Evolutionary conservation across 2,888 invertebrate genomes (phyloP).

Genomic region (Baronia brevicornis): DNA sequence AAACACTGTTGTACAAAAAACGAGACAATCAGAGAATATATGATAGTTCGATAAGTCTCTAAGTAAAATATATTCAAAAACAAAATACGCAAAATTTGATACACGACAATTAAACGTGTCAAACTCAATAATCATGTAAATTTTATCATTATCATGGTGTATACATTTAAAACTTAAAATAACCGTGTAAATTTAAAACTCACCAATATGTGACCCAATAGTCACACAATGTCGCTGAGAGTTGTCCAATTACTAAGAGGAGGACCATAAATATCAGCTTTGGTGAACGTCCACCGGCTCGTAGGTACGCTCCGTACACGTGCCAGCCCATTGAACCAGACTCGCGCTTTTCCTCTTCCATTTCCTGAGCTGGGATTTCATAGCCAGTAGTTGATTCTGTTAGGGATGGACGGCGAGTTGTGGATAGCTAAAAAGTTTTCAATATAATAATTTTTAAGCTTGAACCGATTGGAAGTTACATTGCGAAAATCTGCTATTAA

Average conservation of each 20-base stretch:
- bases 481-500: too few relatives aligned
- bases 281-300: constrained; percentile 73
- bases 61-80: too few relatives aligned
- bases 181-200: constrained; percentile 14
- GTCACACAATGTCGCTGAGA: constrained; percentile 81
- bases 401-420: constrained; percentile 61
- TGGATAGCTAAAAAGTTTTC: constrained; percentile 56
- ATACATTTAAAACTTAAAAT: constrained; percentile 1
- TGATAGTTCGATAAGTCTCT: too few relatives aligned
- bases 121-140: too few relatives aligned
- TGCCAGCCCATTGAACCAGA: constrained; percentile 80
- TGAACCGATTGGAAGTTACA: too few relatives aligned
- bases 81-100: too few relatives aligned
- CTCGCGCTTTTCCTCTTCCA: constrained; percentile 77
- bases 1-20: too few relatives aligned
- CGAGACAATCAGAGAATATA: too few relatives aligned
- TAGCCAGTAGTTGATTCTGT: constrained; percentile 59
- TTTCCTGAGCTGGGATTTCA: constrained; percentile 66
- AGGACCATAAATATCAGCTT: constrained; percentile 68
- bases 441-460: too few relatives aligned
- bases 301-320: constrained; percentile 78
- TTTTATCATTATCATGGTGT: too few relatives aligned
- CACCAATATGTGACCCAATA: constrained; percentile 87
- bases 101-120: too few relatives aligned
- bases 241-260: constrained; percentile 78